Conservation (phyloP, 2,797 vertebrate species). For the Siniperca scherzeri region DNA sequence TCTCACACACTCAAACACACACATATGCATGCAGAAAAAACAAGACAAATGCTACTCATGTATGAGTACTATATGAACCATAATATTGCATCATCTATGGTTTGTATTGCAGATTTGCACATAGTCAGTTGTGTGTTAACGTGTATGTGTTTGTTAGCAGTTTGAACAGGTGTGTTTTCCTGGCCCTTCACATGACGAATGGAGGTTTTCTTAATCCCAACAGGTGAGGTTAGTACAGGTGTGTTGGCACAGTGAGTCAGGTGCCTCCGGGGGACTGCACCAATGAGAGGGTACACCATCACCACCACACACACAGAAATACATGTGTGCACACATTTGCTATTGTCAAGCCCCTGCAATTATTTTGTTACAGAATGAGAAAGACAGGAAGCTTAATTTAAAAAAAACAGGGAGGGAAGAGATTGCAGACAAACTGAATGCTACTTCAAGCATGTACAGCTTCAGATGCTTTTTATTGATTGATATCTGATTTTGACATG, state of each 20-base stretch:
- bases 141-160: not conserved
- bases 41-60: not conserved
- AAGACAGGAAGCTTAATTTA: constrained; percentile 3
- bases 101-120: not conserved
- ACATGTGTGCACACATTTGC: not conserved
- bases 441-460: not conserved
- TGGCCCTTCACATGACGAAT: constrained; percentile 16
- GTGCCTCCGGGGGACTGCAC: constrained; percentile 27
- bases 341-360: constrained; percentile 6
- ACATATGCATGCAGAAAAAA: not conserved
- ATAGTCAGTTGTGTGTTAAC: not conserved
- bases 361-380: constrained; percentile 13
- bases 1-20: not conserved
- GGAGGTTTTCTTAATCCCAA: constrained; percentile 46
- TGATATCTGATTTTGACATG: not conserved
- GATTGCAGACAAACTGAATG: not conserved
- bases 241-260: constrained; percentile 66
- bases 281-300: constrained; percentile 33
- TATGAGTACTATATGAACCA: not conserved
- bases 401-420: not conserved
- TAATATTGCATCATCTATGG: not conserved
- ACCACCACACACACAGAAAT: constrained; percentile 31
- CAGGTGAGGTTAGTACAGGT: constrained; percentile 55
- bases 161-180: constrained; percentile 32
- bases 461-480: not conserved